phyloP scores from a whole-genome alignment of 2,113 vertebrate species.

The Thinocorus orbignyianus region DNA sequence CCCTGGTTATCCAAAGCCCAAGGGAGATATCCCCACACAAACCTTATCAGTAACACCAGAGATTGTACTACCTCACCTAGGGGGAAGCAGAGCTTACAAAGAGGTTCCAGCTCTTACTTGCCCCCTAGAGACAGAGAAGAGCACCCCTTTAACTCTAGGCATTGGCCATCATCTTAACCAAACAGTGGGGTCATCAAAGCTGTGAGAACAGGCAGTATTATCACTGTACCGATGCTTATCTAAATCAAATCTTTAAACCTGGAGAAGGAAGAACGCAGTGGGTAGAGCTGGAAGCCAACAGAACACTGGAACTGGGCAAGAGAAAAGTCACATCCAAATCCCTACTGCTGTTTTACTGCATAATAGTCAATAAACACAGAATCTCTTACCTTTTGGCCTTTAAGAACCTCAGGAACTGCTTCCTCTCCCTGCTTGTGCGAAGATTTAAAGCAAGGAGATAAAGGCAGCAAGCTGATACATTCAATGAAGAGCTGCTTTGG shows the following conservation, averaged over 20 bases:
- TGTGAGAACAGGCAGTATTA: no score
- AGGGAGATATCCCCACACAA: not conserved
- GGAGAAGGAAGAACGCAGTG: not conserved
- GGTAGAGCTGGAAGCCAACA: not conserved
- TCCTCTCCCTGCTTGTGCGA: not conserved
- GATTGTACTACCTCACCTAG: not conserved
- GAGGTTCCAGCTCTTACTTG: not conserved
- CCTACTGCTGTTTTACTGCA: not conserved
- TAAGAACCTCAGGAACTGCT: not conserved
- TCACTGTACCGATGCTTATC: not conserved
- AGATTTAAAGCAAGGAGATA: not conserved
- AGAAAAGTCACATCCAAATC: not conserved
- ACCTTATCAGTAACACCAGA: not conserved
- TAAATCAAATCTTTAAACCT: not conserved
- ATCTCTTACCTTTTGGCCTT: not conserved
- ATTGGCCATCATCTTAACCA: not conserved
- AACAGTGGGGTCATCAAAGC: not conserved
- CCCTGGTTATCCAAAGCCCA: not conserved
- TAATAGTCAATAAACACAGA: not conserved
- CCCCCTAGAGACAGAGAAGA: not conserved
- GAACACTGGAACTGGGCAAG: not conserved
- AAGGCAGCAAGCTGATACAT: not conserved
- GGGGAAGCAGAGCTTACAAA: not conserved
- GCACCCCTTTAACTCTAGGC: not conserved
- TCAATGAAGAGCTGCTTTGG: not conserved